Evolutionary conservation across 1,140 invertebrate species (phyloP).

Genomic region (Aricia agestis): DNA sequence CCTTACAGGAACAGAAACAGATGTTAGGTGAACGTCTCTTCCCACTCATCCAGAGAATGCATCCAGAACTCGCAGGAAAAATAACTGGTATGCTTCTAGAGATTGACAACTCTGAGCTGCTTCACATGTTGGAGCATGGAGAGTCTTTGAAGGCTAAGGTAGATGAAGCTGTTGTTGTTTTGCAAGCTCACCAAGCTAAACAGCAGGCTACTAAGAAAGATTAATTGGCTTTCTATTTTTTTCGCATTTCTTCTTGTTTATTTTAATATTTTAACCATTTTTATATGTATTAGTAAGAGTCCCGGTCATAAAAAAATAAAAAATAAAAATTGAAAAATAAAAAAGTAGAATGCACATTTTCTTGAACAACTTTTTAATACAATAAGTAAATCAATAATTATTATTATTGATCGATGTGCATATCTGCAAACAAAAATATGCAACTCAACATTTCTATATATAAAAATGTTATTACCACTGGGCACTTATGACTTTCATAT

Average conservation of each 20-base stretch:
- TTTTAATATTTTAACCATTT: constrained; percentile 52
- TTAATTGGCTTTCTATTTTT: constrained; percentile 65
- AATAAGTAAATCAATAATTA: constrained; percentile 22
- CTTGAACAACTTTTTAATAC: constrained; percentile 43
- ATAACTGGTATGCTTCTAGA: constrained; percentile 99
- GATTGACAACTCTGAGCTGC: constrained; percentile 98
- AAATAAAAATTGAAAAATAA: constrained; percentile 74
- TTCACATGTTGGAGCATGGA: constrained; percentile 98
- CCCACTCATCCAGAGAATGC: constrained; percentile 97
- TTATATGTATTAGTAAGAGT: constrained; percentile 52
- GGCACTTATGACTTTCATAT: constrained; percentile 63
- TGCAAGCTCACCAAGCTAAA: constrained; percentile 97
- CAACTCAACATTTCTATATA: constrained; percentile 73
- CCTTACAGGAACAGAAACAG: constrained; percentile 97
- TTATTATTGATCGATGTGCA: constrained; percentile 44
- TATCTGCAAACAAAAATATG: constrained; percentile 69
- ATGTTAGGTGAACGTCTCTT: constrained; percentile 98
- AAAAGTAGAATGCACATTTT: constrained; percentile 61
- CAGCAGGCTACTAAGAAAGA: constrained; percentile 87
- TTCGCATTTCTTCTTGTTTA: constrained; percentile 44
- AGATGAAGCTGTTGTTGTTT: constrained; percentile 97
- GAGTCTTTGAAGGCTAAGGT: constrained; percentile 97
- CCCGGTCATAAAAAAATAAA: constrained; percentile 67
- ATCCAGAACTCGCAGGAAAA: constrained; percentile 95
- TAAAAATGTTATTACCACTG: constrained; percentile 48